Evolutionary conservation across 2,888 invertebrate species (phyloP).

Genomic region (Hirtodrosophila cameraria): DNA sequence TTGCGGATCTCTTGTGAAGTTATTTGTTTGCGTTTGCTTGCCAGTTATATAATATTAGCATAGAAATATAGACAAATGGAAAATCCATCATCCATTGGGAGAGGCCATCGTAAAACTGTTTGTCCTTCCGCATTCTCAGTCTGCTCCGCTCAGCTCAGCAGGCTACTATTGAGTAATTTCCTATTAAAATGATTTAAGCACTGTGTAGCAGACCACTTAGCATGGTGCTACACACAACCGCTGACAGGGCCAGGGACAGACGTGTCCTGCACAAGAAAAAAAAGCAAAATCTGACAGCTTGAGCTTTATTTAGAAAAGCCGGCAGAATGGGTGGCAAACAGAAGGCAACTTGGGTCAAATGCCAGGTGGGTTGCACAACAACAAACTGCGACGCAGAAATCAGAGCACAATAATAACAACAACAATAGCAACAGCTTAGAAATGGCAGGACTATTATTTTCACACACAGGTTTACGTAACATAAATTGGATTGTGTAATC

Average conservation of each 20-base stretch:
- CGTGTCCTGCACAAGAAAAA: slow-evolving; percentile 31
- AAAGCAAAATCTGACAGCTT: slow-evolving; percentile 27
- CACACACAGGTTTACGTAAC: slow-evolving; percentile 70
- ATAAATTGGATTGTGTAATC: slow-evolving; percentile 70
- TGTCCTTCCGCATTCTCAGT: too few species aligned
- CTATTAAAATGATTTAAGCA: slow-evolving; percentile 58
- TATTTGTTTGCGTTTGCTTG: slow-evolving; percentile 10
- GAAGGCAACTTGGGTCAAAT: slow-evolving; percentile 24
- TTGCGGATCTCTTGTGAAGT: slow-evolving; percentile 7
- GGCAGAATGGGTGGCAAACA: slow-evolving; percentile 22
- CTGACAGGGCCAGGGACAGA: slow-evolving; percentile 65
- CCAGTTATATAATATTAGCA: slow-evolving; percentile 46
- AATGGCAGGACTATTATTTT: slow-evolving; percentile 58
- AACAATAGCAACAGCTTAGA: slow-evolving; percentile 23
- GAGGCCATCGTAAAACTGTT: neutral
- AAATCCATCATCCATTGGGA: slow-evolving; percentile 2
- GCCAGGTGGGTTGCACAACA: slow-evolving; percentile 36
- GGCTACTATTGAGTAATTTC: slow-evolving; percentile 64
- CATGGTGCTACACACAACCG: neutral
- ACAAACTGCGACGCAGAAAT: slow-evolving; percentile 62
- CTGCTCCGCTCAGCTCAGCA: neutral
- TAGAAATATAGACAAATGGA: neutral
- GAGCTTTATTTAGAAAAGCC: slow-evolving; percentile 63
- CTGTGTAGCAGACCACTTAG: slow-evolving; percentile 46
- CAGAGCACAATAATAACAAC: slow-evolving; percentile 34